A percentile compares a stretch with the other conserved stretches of the same genome.
phyloP scores from a whole-genome alignment of 2,113 vertebrate species.

The Petaurus breviceps region DNA sequence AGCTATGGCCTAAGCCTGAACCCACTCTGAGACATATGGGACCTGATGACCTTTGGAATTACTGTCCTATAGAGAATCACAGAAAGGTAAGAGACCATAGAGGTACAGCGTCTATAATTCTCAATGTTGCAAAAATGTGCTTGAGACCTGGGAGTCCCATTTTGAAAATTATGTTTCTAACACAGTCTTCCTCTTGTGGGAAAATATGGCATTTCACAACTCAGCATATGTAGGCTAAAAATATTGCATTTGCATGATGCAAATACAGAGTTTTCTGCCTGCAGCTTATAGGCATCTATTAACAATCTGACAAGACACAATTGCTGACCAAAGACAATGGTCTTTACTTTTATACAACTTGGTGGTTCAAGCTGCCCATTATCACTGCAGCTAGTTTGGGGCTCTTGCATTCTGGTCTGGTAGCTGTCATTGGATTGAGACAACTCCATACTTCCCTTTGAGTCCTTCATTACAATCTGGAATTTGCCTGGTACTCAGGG shows the following conservation, averaged over 20 bases:
- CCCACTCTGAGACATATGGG: background rate
- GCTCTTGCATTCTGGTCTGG: rapidly evolving
- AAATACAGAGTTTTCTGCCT: background rate
- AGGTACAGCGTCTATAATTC: background rate
- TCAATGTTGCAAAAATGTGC: background rate
- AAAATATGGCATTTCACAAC: background rate
- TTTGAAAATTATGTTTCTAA: background rate
- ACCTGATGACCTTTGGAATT: background rate
- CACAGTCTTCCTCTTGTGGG: background rate
- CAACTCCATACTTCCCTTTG: rapidly evolving
- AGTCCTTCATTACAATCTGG: background rate
- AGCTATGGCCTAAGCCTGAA: background rate
- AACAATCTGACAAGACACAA: rapidly evolving
- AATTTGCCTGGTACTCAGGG: rapidly evolving
- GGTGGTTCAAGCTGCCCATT: rapidly evolving
- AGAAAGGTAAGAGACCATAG: background rate
- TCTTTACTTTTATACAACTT: too few relatives aligned
- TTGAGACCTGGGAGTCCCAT: rapidly evolving
- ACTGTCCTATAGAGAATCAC: background rate
- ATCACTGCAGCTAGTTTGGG: rapidly evolving
- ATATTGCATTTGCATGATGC: background rate
- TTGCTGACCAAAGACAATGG: background rate
- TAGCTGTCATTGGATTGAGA: rapidly evolving
- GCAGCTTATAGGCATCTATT: background rate
- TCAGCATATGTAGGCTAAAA: background rate